These are phyloP conservation scores for Fragum fragum DNA, from an alignment of 2,888 invertebrate species.

Conservation along the genomic window DNA sequence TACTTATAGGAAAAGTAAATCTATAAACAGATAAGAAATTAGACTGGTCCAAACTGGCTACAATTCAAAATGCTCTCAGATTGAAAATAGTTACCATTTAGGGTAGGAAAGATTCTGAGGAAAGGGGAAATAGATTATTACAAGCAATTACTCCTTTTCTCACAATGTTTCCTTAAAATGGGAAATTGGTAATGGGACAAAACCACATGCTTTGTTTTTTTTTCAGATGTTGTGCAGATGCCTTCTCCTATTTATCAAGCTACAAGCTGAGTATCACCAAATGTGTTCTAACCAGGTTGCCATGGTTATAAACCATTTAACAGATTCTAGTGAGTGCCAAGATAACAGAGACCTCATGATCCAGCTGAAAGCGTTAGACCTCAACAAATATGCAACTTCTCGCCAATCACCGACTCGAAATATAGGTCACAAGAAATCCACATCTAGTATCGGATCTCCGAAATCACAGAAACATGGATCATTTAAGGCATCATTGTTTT, in stretches of 20 bases:
- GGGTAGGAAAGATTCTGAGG: too few relatives aligned
- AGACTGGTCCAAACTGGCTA: too few relatives aligned
- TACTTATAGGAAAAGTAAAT: too few relatives aligned
- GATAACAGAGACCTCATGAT: conserved; percentile 73
- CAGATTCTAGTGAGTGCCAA: conserved; percentile 67
- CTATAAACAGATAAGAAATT: too few relatives aligned
- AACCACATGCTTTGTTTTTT: too few relatives aligned
- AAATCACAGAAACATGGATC: conserved; percentile 69
- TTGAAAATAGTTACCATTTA: too few relatives aligned
- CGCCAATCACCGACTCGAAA: conserved; percentile 56
- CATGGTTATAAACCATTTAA: conserved; percentile 72
- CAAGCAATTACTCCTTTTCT: too few relatives aligned
- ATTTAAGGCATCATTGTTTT: conserved; percentile 75
- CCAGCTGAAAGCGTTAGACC: conserved; percentile 70
- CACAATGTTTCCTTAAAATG: too few relatives aligned
- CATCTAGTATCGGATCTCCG: conserved; percentile 50
- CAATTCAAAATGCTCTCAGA: too few relatives aligned
- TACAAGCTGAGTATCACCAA: conserved; percentile 79
- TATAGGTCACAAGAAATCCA: conserved; percentile 67
- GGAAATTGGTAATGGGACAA: too few relatives aligned
- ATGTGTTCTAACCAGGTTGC: conserved; percentile 74
- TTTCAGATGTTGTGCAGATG: conserved; percentile 76
- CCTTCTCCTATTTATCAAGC: conserved; percentile 76
- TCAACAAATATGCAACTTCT: conserved; percentile 57
- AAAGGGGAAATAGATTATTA: too few relatives aligned